phyloP scores from a whole-genome alignment of 2,797 vertebrate species.

The Lacerta bilineata region DNA sequence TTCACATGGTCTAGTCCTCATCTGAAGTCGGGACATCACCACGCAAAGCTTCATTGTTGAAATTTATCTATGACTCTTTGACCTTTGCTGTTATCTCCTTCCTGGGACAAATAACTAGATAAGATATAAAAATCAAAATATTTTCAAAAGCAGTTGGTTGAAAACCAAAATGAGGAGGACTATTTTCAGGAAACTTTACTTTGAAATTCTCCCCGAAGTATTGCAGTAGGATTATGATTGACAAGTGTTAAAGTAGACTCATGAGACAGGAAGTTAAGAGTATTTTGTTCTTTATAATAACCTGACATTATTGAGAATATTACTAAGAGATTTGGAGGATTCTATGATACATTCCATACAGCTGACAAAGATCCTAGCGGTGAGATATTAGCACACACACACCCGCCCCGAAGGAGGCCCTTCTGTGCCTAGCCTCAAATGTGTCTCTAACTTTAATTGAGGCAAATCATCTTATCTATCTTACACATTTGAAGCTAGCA shows the following conservation, averaged over 20 bases:
- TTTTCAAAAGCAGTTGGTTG: neutral
- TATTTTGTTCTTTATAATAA: neutral
- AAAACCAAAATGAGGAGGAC: neutral
- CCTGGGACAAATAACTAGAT: neutral
- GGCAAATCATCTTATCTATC: neutral
- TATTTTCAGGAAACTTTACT: neutral
- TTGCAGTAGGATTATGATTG: neutral
- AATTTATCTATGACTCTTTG: neutral
- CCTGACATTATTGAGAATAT: neutral
- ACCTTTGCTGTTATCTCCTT: neutral
- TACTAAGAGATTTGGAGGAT: constrained; percentile 1
- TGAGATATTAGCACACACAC: neutral
- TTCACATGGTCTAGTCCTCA: too few relatives aligned
- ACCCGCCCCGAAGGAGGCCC: neutral
- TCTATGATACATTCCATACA: neutral
- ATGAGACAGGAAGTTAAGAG: neutral
- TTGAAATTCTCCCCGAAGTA: neutral
- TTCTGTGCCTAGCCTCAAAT: neutral
- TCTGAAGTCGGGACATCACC: too few relatives aligned
- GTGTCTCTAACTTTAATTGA: neutral
- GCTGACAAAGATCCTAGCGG: neutral
- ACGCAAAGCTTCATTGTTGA: neutral
- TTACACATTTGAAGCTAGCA: neutral
- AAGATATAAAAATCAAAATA: constrained; percentile 5
- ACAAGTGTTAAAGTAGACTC: neutral